Percentiles rank a stretch among this genome's conserved stretches.
phyloP scores from a whole-genome alignment of 2,113 vertebrate genomes.

The Cettia cetti region DNA sequence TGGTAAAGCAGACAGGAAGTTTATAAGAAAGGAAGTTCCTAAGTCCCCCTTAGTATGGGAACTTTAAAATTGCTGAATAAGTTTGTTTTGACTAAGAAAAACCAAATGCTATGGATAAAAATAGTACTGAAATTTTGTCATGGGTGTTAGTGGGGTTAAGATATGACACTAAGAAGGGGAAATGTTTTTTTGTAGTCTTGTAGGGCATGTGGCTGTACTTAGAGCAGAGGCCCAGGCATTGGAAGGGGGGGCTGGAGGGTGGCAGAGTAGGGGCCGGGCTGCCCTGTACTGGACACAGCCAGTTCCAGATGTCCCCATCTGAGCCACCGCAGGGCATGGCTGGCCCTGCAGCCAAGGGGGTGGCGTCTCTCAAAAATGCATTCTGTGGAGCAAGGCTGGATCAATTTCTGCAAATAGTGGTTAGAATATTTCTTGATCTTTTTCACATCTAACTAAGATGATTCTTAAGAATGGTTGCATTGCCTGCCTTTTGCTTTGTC shows the following conservation, averaged over 20 bases:
- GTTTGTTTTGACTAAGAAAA: neutral
- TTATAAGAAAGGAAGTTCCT: neutral
- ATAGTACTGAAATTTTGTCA: neutral
- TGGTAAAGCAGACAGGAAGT: neutral
- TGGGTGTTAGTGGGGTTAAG: neutral
- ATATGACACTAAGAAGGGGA: neutral
- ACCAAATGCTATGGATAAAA: neutral
- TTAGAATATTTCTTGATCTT: neutral
- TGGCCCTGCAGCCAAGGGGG: rapidly evolving
- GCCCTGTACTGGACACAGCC: rapidly evolving
- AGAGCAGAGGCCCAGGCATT: neutral
- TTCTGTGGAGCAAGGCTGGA: neutral
- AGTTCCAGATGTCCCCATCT: rapidly evolving
- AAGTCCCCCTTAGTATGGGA: neutral
- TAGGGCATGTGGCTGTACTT: neutral
- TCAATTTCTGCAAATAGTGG: neutral
- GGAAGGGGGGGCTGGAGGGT: neutral
- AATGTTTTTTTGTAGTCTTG: neutral
- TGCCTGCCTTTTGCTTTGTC: neutral
- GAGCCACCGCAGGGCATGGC: rapidly evolving
- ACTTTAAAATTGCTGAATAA: neutral
- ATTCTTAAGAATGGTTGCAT: neutral
- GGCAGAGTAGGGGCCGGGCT: rapidly evolving
- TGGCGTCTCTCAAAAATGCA: neutral
- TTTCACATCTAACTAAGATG: neutral